Base-by-base conservation (phyloP, 2,888 invertebrate species). In the Drosophila silvestris region DNA sequence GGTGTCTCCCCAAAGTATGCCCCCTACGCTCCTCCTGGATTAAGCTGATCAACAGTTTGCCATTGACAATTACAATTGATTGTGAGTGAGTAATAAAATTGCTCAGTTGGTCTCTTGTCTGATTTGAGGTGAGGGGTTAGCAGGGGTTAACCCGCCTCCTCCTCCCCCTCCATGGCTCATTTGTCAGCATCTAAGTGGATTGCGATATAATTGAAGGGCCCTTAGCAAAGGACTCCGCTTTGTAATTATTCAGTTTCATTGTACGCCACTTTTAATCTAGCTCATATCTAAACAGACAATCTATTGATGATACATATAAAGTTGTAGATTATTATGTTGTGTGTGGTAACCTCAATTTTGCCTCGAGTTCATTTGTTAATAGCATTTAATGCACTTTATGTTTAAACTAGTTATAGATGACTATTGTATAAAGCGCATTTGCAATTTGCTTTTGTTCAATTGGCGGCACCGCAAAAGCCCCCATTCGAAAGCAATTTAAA, bases 21-120 rank as follows among this genome's bases (percentile, higher is more conserved):
- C 33, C 58, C 44, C 41, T 28, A 14, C 19, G 4, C 19, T 3
- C 26, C 22, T 19, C 19, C 28, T 37, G 61, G 62, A 70, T 73
- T 75, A 74, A 74, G 71, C 75, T 73, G 85, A 87, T 89, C 86
- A 89, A 87, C 86, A 87, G 89, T 87, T 86, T 82, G 85, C 84
- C 82, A 70, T 70, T 59, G 78, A 83, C 87, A 89, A 87, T 87
- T 85, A 82, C 79, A 57, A 74, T 67, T 65, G 68, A 57, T 77
- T 80, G 39, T 64, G 32, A 75, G 64, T 65, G 65, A 56, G 73
- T 63, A 74, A 79, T 74, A 70, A 75, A 89, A 76, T 57, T 74
- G 63, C 62, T 81, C 68, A 75, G 68, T 59, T 79, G 70, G 60
- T 61, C 65, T 28, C 19, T 28, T 44, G 54, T 35, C 53, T 70